phyloP scores from a whole-genome alignment of 2,888 invertebrate genomes.

The Polydesmus complanatus region DNA sequence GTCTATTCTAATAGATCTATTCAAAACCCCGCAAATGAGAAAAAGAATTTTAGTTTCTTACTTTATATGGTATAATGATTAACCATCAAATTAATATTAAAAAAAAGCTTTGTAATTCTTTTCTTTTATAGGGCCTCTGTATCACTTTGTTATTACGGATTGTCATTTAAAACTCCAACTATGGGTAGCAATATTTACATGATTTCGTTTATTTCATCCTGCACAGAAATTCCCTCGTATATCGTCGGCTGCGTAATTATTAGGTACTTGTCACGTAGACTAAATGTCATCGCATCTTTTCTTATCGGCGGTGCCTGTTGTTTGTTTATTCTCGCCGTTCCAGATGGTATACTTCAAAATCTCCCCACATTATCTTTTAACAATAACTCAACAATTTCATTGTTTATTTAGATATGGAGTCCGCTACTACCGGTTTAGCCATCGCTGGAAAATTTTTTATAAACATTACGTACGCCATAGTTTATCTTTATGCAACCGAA shows the following conservation, averaged over 20 bases:
- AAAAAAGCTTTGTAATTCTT: neutral
- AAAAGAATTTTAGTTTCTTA: conserved; percentile 13
- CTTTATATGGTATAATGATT: conserved; percentile 9
- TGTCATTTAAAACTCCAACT: conserved; percentile 12
- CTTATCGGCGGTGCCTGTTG: conserved; percentile 9
- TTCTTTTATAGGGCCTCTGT: conserved; percentile 7
- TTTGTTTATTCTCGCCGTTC: conserved; percentile 6
- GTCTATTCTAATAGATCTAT: conserved; percentile 12
- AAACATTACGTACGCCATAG: conserved; percentile 10
- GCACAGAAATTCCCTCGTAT: conserved; percentile 12
- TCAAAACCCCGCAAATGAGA: conserved; percentile 14
- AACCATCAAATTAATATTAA: neutral
- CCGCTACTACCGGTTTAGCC: conserved; percentile 6
- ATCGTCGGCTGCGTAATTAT: conserved; percentile 10
- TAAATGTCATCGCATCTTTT: conserved; percentile 5
- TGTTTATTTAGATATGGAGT: neutral
- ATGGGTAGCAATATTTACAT: conserved; percentile 7
- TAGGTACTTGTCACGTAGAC: conserved; percentile 4
- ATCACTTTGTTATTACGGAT: conserved; percentile 12
- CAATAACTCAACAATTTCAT: neutral
- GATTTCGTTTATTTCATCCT: conserved; percentile 7
- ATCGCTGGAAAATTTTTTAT: conserved; percentile 14
- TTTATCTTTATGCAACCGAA: conserved; percentile 14
- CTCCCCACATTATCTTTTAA: neutral
- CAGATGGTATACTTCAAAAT: conserved; percentile 1